Evolutionary conservation across 2,113 vertebrate species (phyloP).

Genomic region (Chinchilla lanigera): DNA sequence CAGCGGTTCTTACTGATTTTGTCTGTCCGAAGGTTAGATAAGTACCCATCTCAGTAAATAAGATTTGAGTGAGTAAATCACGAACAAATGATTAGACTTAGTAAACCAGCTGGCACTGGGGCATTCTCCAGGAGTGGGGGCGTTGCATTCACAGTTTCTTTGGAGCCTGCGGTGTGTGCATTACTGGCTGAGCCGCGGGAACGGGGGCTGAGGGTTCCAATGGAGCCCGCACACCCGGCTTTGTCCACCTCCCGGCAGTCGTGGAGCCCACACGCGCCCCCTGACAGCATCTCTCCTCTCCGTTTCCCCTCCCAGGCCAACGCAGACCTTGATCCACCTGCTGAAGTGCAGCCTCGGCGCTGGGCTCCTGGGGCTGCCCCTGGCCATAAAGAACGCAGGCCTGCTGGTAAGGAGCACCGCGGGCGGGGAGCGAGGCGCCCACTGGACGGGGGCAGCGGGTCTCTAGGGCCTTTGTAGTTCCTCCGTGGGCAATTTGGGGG

Average conservation of each 20-base stretch:
- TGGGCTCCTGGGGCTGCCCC: conserved; percentile 90
- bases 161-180: background rate
- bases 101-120: background rate
- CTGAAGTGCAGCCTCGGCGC: conserved; percentile 92
- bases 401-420: conserved; percentile 87
- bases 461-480: background rate
- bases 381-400: conserved; percentile 92
- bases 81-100: background rate
- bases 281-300: background rate
- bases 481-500: background rate
- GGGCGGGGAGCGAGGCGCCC: background rate
- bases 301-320: conserved; percentile 79
- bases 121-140: background rate
- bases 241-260: background rate
- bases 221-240: background rate
- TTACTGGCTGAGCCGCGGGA: background rate
- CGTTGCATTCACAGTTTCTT: background rate
- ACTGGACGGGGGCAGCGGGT: fast-evolving
- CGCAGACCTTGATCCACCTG: conserved; percentile 91
- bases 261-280: background rate
- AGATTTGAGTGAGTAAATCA: background rate
- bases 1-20: background rate
- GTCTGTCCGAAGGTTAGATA: background rate
- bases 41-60: background rate
- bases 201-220: too few species aligned